A percentile compares a stretch with the other conserved stretches of the same genome.
These are phyloP conservation scores for Lasioglossum vierecki DNA, from an alignment of 2,888 invertebrate genomes.

Conservation along the genomic window DNA sequence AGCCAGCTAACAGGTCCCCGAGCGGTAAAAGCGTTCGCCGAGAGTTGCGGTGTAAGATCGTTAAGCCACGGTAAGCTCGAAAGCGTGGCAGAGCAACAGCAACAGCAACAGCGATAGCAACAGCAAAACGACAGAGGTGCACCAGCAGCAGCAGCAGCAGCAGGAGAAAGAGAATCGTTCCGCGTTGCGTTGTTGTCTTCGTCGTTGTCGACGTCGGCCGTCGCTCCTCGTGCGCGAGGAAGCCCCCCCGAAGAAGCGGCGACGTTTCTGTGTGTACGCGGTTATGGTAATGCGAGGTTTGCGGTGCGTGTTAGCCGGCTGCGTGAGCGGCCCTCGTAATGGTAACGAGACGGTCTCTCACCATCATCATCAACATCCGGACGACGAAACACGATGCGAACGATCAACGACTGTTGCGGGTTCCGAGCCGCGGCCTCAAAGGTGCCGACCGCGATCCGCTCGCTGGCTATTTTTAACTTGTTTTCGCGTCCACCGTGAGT, in stretches of 20 bases:
- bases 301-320: constrained; percentile 72
- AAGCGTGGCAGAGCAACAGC: constrained; percentile 49
- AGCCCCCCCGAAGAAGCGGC: constrained; percentile 44
- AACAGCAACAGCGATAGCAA: constrained; percentile 13
- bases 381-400: constrained; percentile 76
- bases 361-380: constrained; percentile 78
- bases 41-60: constrained; percentile 37
- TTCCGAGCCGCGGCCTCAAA: constrained; percentile 69
- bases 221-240: constrained; percentile 7
- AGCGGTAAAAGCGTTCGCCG: constrained; percentile 47
- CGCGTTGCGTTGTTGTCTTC: constrained; percentile 10
- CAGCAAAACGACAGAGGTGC: background rate
- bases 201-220: background rate
- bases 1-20: constrained; percentile 43
- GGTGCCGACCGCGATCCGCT: constrained; percentile 72
- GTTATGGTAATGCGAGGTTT: constrained; percentile 74
- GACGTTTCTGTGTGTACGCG: constrained; percentile 63
- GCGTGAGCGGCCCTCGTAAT: constrained; percentile 74
- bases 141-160: background rate
- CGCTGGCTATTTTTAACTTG: constrained; percentile 72
- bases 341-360: constrained; percentile 76
- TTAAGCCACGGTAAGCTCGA: constrained; percentile 56
- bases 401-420: constrained; percentile 71
- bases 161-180: background rate
- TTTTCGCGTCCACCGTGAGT: constrained; percentile 66